These are phyloP conservation scores for Puntigrus tetrazona DNA, from an alignment of 2,113 vertebrate genomes.

Conservation along the genomic window DNA sequence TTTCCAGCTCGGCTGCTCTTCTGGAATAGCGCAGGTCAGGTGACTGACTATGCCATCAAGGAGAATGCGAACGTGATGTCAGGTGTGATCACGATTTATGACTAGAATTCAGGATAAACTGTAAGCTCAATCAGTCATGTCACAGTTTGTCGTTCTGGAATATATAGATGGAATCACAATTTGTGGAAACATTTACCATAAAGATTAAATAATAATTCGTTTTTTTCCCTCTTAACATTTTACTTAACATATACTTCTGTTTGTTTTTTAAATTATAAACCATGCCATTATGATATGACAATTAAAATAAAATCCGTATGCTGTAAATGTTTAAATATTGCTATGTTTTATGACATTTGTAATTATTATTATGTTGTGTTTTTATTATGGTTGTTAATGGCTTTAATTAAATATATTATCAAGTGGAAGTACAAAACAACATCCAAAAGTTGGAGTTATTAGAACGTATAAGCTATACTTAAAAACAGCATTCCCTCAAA, in stretches of 20 bases:
- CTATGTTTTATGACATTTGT: neutral
- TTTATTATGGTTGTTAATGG: neutral
- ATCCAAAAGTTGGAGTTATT: neutral
- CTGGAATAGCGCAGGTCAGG: neutral
- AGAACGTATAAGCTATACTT: neutral
- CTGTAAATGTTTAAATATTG: no score
- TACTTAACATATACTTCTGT: no score
- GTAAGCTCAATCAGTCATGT: neutral
- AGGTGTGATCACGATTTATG: slow-evolving; percentile 14
- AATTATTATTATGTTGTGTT: neutral
- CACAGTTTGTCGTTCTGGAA: neutral
- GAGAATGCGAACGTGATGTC: neutral
- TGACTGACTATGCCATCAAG: neutral
- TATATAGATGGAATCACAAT: neutral
- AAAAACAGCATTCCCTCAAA: neutral
- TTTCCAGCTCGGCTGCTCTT: slow-evolving; percentile 4
- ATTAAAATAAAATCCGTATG: no score
- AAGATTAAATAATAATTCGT: neutral
- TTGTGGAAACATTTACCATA: neutral
- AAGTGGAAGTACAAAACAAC: neutral
- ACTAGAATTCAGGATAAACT: neutral
- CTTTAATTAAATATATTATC: neutral
- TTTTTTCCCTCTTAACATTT: neutral
- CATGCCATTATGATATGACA: no score
- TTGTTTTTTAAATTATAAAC: no score